Percentiles rank a stretch among this genome's conserved stretches.
Conservation (phyloP, 2,888 invertebrate species). For the Brenthis ino region DNA sequence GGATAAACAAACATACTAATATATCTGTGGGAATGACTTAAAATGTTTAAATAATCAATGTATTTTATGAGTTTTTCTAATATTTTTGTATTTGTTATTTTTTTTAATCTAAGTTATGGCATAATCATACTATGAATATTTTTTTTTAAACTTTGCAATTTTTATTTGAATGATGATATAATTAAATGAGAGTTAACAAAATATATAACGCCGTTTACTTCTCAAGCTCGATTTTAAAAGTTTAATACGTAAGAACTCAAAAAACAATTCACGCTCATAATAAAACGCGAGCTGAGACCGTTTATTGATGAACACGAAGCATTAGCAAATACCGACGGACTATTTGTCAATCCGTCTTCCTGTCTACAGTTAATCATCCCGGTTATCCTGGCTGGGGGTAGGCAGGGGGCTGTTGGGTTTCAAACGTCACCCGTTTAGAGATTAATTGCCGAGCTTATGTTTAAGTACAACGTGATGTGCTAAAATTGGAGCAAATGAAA, state of each 20-base stretch:
- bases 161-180: too few relatives aligned
- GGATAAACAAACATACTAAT: constrained; percentile 24
- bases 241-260: constrained; percentile 10
- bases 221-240: too few relatives aligned
- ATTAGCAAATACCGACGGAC: constrained; percentile 81
- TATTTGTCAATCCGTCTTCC: constrained; percentile 82
- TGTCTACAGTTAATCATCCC: constrained; percentile 79
- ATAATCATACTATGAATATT: too few relatives aligned
- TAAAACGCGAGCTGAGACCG: constrained; percentile 51
- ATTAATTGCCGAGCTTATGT: constrained; percentile 78
- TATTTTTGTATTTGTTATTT: too few relatives aligned
- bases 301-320: constrained; percentile 75
- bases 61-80: too few relatives aligned
- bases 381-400: constrained; percentile 58
- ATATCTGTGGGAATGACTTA: constrained; percentile 1
- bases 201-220: too few relatives aligned
- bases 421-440: constrained; percentile 69
- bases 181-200: too few relatives aligned
- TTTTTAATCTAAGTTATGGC: too few relatives aligned
- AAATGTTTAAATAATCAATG: constrained; percentile 4
- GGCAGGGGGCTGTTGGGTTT: constrained; percentile 46
- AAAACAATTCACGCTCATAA: constrained; percentile 34
- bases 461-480: constrained; percentile 60
- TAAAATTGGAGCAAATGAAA: constrained; percentile 57
- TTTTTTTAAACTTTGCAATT: too few relatives aligned